Evolutionary conservation across 2,888 invertebrate species (phyloP).

Genomic region (Pseudococcus viburni): DNA sequence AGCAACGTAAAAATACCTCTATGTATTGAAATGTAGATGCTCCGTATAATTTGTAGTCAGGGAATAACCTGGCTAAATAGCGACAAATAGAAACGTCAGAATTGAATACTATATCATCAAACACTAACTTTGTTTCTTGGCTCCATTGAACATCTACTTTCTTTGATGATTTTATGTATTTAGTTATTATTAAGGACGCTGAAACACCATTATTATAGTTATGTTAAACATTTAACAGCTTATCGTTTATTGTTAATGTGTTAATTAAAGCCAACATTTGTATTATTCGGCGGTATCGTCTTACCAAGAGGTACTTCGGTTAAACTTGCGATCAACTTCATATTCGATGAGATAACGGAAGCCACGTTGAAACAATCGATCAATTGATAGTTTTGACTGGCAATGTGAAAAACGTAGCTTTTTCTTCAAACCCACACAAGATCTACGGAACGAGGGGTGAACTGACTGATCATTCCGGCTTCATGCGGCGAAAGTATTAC

Average conservation of each 20-base stretch:
- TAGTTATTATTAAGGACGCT: constrained; percentile 57
- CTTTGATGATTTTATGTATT: constrained; percentile 38
- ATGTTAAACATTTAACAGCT: constrained; percentile 5
- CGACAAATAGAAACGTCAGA: constrained; percentile 62
- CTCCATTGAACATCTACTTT: constrained; percentile 58
- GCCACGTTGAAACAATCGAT: constrained; percentile 26
- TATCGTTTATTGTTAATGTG: constrained; percentile 24
- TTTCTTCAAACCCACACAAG: constrained; percentile 11
- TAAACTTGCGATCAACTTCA: constrained; percentile 45
- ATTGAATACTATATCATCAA: constrained; percentile 52
- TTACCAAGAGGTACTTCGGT: constrained; percentile 23
- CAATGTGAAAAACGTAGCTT: constrained; percentile 16
- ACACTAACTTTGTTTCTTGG: constrained; percentile 44
- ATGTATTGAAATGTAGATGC: constrained; percentile 54
- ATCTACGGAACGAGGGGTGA: constrained; percentile 23
- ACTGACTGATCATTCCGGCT: neutral
- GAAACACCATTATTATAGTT: constrained; percentile 31
- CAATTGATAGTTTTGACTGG: neutral
- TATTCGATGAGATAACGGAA: neutral
- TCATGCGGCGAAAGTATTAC: neutral
- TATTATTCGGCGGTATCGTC: neutral
- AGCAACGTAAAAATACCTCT: constrained; percentile 28
- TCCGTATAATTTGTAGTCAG: constrained; percentile 58
- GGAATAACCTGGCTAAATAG: constrained; percentile 58
- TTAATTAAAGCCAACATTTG: constrained; percentile 7